A percentile compares a stretch with the other conserved stretches of the same genome.
Evolutionary conservation across 2,888 invertebrate species (phyloP).

Genomic region (Ormyrus labotus): DNA sequence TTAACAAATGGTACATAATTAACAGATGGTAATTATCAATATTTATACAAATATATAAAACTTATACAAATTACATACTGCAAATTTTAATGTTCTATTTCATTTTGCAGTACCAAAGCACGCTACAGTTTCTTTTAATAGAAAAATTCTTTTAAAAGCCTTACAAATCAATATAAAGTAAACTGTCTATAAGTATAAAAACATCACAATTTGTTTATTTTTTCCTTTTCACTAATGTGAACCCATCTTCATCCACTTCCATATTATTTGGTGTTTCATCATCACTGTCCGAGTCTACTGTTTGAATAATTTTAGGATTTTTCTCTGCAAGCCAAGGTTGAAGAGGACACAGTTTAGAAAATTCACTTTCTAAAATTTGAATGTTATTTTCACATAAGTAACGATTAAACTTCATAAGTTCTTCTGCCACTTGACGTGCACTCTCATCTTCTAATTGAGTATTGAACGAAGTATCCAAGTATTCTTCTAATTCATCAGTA

Average conservation of each 20-base stretch:
- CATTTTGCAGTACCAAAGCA: no score
- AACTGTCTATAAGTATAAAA: no score
- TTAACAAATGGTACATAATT: no score
- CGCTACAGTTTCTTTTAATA: no score
- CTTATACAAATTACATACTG: no score
- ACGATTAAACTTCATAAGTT: conserved; percentile 66
- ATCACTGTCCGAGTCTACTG: conserved; percentile 29
- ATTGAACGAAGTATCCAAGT: conserved; percentile 68
- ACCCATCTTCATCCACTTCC: conserved; percentile 65
- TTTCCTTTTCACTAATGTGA: conserved; percentile 67
- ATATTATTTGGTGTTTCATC: conserved; percentile 51
- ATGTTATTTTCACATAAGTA: conserved; percentile 64
- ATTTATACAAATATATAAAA: no score
- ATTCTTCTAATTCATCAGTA: conserved; percentile 68
- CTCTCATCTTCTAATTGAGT: conserved; percentile 70
- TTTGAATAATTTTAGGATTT: not conserved
- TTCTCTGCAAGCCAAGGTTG: conserved; percentile 66
- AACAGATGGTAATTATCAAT: no score
- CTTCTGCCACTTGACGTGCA: conserved; percentile 67
- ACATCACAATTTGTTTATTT: conserved; percentile 47
- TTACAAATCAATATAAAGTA: no score
- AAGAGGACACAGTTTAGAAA: conserved; percentile 65
- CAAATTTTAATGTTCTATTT: no score
- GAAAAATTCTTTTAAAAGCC: no score
- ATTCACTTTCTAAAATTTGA: conserved; percentile 60